Base-by-base conservation (phyloP, 2,888 invertebrate species). In the Hedya salicella region DNA sequence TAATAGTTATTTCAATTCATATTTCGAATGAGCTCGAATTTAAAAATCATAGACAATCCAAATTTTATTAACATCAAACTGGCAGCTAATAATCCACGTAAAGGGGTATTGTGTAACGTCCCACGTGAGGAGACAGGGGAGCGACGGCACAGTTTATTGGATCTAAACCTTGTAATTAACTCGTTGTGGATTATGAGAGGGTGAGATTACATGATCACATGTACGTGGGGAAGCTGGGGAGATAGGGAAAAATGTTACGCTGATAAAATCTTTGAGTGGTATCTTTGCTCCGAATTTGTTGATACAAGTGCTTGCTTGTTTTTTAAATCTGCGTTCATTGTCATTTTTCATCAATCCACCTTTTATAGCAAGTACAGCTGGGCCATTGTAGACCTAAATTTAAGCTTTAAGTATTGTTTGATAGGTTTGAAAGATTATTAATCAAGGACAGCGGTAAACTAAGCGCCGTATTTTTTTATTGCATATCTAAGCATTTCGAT, bases 111-210 rank as follows among this genome's bases (percentile, higher is more conserved):
- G 65, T 65, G 40, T 52, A 50, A 52, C 42, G 30, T 42, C 32
- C 25, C 65, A 65, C 52, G 59, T 65, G 65, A 65, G 40, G 62
- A 60, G 62, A 49, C 66, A 52, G 74, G 79, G 80, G 75, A 65
- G 69, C 70, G 70, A 67, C 69, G 63, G 69, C 66, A 56, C 70
- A 73, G 68, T 77, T 79, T 83, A 83, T 85, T 83, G 82, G 80
- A 79, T 79, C 75, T 75, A 76, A 78, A 78, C 77, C 77, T 74
- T 79, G 78, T 86, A 86, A 87, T 87, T 88, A 87, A 86, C 83
- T 80, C 75, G 76, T 72, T 74, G 62, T 71, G 70, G 71, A 75
- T 73, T 71, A 73, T 65, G 65, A 65, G 64, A 65, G 65, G 65
- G 65, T 60, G 65, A 65, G 65, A 65, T 65, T 65, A 65, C 65